These are phyloP conservation scores for Coptotermes formosanus DNA, from an alignment of 1,140 invertebrate species.

Conservation along the genomic window DNA sequence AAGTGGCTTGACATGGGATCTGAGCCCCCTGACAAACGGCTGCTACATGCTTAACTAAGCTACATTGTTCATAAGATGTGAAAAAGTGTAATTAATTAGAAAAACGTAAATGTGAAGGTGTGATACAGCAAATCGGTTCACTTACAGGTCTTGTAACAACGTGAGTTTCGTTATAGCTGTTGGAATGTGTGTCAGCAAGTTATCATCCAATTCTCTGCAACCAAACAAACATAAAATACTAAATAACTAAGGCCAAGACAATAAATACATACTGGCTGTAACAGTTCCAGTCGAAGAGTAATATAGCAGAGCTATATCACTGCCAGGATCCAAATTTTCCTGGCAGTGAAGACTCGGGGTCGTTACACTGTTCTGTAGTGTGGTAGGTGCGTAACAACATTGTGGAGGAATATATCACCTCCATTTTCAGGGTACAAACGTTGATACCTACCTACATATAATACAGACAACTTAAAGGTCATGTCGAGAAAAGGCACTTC, in stretches of 20 bases:
- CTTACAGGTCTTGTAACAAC: constrained; percentile 71
- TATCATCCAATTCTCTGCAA: constrained; percentile 72
- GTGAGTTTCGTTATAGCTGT: constrained; percentile 60
- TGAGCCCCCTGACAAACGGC: too few relatives aligned
- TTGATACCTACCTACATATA: not conserved
- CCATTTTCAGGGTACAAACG: not conserved
- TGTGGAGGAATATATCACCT: not conserved
- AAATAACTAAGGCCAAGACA: not conserved
- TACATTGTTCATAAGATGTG: too few relatives aligned
- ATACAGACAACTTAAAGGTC: too few relatives aligned
- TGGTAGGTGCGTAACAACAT: not conserved
- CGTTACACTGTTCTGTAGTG: too few relatives aligned
- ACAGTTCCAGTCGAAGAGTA: not conserved
- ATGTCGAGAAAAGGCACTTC: too few relatives aligned
- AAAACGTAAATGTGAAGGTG: too few relatives aligned
- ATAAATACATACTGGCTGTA: constrained; percentile 7
- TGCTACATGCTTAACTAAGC: too few relatives aligned
- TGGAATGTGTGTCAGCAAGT: constrained; percentile 65
- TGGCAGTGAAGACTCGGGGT: too few relatives aligned
- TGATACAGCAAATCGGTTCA: constrained; percentile 35
- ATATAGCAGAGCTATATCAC: not conserved
- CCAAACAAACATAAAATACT: constrained; percentile 36
- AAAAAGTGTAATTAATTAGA: too few relatives aligned
- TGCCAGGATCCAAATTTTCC: not conserved
- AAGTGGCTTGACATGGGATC: too few relatives aligned